Evolutionary conservation across 2,888 invertebrate genomes (phyloP), one percentile per base, ranked within the genome.

Genomic region (Leistus spinibarbis): DNA sequence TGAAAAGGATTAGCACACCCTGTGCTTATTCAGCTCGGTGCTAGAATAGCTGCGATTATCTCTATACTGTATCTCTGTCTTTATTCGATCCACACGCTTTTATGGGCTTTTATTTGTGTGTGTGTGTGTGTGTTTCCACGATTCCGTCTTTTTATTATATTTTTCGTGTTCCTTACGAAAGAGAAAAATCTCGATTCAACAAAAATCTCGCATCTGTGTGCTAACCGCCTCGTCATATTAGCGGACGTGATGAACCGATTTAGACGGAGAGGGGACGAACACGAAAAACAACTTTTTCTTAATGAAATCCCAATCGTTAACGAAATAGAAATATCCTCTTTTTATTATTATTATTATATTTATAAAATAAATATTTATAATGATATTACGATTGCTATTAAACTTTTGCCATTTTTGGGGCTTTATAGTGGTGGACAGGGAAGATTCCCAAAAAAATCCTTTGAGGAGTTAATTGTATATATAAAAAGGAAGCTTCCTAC

Each of bases 1-100:
- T 54, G 54, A 54, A 54, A 54, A 54, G 54, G 54, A 54, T 54
- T 54, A 54, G 54, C 54, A 54, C n/a, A n/a, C 54, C 54, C 54
- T 54, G 54, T 54, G 54, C 54, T 54, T 54, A 54, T 54, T 54
- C 54, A 54, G 54, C 54, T 54, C 5, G 3, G 54, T 17, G 17
- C n/a, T n/a, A n/a, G n/a, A n/a, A n/a, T n/a, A n/a, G n/a, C n/a
- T n/a, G n/a, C 54, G 54, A 54, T 54, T 54, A 54, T 54, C 54
- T 54, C 54, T 17, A 16, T 5, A 13, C 5, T 54, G 13, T 17
- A 54, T 5, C 5, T 5, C 54, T n/a, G n/a, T n/a, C n/a, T 54
- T 17, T 54, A 13, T 5, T 54, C 5, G 2, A 17, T 54, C 5
- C 17, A 13, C 54, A 54, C 54, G 3, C 54, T 54, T 5, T 16